Base-by-base conservation (phyloP, 2,888 invertebrate genomes). In the Xestia xanthographa region DNA sequence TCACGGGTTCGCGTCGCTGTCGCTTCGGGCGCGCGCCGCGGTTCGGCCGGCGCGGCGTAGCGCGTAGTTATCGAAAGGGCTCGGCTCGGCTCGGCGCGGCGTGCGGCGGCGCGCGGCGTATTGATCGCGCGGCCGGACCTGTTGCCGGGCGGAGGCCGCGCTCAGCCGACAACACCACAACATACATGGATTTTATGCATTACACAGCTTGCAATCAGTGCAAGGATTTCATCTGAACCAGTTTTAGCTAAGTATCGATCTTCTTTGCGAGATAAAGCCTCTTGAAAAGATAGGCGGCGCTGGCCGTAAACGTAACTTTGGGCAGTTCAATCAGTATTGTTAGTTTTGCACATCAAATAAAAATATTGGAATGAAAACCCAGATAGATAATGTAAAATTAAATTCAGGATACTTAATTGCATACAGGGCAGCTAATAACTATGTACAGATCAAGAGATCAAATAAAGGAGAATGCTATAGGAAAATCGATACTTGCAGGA, bases 111-210 rank as follows among this genome's bases (percentile, higher is more conserved):
- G 94, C 91, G 90, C 91, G 90, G 89, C 90, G 93, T 95, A 95
- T 95, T 95, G 96, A 95, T 95, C 95, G 94, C 87, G 89, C 85
- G 58, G 84, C 93, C 92, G 92, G 93, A 96, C 96, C 96, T 96
- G 96, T 96, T 96, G 96, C 96, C 95, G 95, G 95, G 95, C 93
- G 94, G 92, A 90, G 89, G 89, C 90, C 90, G 87, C 88, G 79
- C 80, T 73, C 68, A 73, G 69, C 50, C 71, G 68, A 79, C 73
- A 86, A 88, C 89, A 83, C 86, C 83, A 84, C 89, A n/a, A n/a
- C 89, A 86, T 90, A 90, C 90, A 89, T 89, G 88, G 87, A 86
- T 87, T 89, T 92, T 91, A 91, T 92, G 92, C 92, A 92, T 84
- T 88, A 80, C 83, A 82, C 87, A 83, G 80, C 86, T 83, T 87